Conservation (phyloP, 1,140 invertebrate species). For the Aleiodes sp. region DNA sequence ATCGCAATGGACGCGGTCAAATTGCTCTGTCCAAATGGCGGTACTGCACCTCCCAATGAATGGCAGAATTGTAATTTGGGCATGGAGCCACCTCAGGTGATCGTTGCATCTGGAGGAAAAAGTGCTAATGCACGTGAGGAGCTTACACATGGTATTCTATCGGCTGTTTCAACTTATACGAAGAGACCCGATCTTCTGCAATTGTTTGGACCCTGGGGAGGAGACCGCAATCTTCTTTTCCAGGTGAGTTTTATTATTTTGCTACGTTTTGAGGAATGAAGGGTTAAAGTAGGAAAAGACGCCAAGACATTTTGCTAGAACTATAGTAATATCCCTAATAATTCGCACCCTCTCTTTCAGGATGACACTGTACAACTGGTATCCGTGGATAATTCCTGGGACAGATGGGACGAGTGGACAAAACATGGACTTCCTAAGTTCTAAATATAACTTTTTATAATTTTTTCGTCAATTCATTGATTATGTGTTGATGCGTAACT, state of each 20-base stretch:
- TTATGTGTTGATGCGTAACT: neutral
- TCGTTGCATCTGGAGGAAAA: conserved; percentile 64
- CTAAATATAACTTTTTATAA: neutral
- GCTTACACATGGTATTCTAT: conserved; percentile 63
- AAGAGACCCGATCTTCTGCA: conserved; percentile 63
- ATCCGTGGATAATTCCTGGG: conserved; percentile 47
- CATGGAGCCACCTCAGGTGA: conserved; percentile 69
- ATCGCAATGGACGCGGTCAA: conserved; percentile 69
- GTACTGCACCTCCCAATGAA: conserved; percentile 63
- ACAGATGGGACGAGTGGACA: conserved; percentile 50
- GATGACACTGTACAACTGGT: conserved; percentile 45
- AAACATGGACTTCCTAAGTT: neutral
- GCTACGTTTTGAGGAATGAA: too few species aligned
- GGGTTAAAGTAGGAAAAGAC: too few species aligned
- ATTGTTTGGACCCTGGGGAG: conserved; percentile 66
- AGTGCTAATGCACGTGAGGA: conserved; percentile 62
- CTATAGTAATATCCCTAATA: conserved; percentile 45
- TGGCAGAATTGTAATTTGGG: conserved; percentile 73
- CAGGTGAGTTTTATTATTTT: conserved; percentile 57
- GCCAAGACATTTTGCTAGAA: conserved; percentile 36
- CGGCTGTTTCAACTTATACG: conserved; percentile 57
- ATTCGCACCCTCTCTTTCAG: conserved; percentile 46
- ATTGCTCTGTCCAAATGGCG: conserved; percentile 74
- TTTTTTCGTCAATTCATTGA: neutral
- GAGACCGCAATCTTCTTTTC: conserved; percentile 65